phyloP scores from a whole-genome alignment of 2,888 invertebrate species.

The Gortyna flavago region DNA sequence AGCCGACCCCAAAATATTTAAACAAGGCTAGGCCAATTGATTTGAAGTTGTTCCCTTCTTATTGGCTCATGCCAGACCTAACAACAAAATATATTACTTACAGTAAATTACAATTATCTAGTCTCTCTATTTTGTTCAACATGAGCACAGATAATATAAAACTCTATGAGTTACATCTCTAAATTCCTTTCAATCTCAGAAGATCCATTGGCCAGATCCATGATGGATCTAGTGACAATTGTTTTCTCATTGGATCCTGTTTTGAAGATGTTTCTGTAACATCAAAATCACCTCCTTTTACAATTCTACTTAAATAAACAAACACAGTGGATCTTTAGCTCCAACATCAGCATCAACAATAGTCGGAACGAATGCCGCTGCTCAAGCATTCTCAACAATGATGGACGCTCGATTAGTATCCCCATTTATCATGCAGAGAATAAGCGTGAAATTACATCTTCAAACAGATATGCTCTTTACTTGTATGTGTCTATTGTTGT shows the following conservation, averaged over 20 bases:
- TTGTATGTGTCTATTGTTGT: constrained; percentile 18
- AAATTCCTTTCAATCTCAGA: too few species aligned
- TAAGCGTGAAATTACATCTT: constrained; percentile 30
- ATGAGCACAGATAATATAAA: too few species aligned
- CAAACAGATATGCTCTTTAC: background rate
- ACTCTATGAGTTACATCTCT: background rate
- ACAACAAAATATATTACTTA: background rate
- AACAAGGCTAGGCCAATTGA: background rate
- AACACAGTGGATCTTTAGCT: background rate
- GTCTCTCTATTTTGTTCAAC: background rate
- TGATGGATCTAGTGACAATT: too few species aligned
- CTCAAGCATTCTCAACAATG: constrained; percentile 6
- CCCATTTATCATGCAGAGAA: constrained; percentile 17
- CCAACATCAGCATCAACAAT: background rate
- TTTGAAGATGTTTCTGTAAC: too few species aligned
- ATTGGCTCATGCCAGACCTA: background rate
- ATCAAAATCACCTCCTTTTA: too few species aligned
- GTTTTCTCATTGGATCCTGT: too few species aligned
- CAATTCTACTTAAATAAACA: background rate
- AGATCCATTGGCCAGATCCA: too few species aligned
- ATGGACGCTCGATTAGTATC: constrained; percentile 8
- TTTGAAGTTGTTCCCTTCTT: background rate
- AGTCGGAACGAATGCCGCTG: background rate
- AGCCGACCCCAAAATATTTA: too few species aligned
- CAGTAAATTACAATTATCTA: background rate